Percentiles rank a stretch among this genome's conserved stretches.
These are phyloP conservation scores for Oryzias dopingdopingensis DNA, from an alignment of 2,797 vertebrate species.

Conservation along the genomic window DNA sequence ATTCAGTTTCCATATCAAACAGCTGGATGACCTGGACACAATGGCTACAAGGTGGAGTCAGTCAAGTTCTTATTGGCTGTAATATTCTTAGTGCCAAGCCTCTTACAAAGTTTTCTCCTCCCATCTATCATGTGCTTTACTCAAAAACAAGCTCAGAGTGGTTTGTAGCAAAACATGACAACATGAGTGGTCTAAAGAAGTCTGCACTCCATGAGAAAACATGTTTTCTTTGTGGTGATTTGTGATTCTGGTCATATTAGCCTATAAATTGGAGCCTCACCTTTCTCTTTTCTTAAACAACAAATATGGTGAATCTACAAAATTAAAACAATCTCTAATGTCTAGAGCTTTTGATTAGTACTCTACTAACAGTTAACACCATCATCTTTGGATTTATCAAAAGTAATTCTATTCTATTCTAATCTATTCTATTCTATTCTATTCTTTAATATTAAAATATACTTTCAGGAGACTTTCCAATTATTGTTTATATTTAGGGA, in stretches of 20 bases:
- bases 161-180: constrained; percentile 23
- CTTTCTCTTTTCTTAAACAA: constrained; percentile 25
- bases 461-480: too few relatives aligned
- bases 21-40: constrained; percentile 41
- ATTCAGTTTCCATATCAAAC: constrained; percentile 50
- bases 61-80: constrained; percentile 70
- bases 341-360: too few relatives aligned
- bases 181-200: constrained; percentile 29
- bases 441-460: too few relatives aligned
- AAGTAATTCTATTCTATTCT: too few relatives aligned
- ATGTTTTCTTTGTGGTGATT: constrained; percentile 44
- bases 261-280: constrained; percentile 26
- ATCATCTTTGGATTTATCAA: too few relatives aligned
- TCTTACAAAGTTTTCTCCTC: constrained; percentile 65
- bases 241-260: constrained; percentile 13
- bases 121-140: constrained; percentile 67
- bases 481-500: too few relatives aligned
- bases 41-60: constrained; percentile 45
- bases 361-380: too few relatives aligned
- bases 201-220: constrained; percentile 64
- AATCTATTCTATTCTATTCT: too few relatives aligned
- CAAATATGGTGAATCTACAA: constrained; percentile 56
- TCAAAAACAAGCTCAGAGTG: constrained; percentile 41
- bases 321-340: constrained; percentile 37
- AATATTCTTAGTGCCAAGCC: constrained; percentile 51